Evolutionary conservation across 1,140 invertebrate species (phyloP).

Genomic region (Paramacrobiotus metropolitanus): DNA sequence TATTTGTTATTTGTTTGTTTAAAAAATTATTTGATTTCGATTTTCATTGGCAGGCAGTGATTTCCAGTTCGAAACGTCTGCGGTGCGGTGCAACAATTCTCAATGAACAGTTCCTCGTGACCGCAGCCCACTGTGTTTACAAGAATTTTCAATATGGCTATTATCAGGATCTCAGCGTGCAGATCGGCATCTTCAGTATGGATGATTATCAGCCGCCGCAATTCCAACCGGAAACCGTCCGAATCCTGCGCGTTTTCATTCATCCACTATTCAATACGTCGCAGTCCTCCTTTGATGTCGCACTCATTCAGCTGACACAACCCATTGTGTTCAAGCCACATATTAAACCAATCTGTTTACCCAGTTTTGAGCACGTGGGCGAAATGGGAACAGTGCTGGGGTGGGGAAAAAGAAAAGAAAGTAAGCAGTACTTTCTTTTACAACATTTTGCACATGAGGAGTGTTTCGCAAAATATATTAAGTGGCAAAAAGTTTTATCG

Average conservation of each 20-base stretch:
- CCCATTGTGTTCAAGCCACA: constrained; percentile 2
- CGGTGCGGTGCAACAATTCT: constrained; percentile 72
- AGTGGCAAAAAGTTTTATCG: too few relatives aligned
- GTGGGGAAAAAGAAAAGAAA: constrained; percentile 2
- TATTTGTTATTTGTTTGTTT: too few relatives aligned
- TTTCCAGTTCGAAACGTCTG: constrained; percentile 70
- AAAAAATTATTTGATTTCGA: too few relatives aligned
- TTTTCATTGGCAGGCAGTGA: constrained; percentile 51
- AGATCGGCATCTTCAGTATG: constrained; percentile 1
- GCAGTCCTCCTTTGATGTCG: neutral
- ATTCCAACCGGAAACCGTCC: neutral
- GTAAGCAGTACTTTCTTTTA: constrained; percentile 1
- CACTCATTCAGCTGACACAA: neutral
- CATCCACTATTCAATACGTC: constrained; percentile 2
- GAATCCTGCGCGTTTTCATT: neutral
- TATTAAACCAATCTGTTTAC: neutral
- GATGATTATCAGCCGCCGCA: neutral
- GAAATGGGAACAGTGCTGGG: neutral
- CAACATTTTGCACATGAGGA: too few relatives aligned
- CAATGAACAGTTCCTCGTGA: constrained; percentile 61
- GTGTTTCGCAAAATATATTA: too few relatives aligned
- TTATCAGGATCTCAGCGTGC: neutral
- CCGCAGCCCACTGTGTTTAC: constrained; percentile 21
- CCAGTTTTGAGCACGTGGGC: neutral
- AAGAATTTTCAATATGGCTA: constrained; percentile 6